Conservation (phyloP, 2,113 vertebrate species). For the Platycercus adscitus region DNA sequence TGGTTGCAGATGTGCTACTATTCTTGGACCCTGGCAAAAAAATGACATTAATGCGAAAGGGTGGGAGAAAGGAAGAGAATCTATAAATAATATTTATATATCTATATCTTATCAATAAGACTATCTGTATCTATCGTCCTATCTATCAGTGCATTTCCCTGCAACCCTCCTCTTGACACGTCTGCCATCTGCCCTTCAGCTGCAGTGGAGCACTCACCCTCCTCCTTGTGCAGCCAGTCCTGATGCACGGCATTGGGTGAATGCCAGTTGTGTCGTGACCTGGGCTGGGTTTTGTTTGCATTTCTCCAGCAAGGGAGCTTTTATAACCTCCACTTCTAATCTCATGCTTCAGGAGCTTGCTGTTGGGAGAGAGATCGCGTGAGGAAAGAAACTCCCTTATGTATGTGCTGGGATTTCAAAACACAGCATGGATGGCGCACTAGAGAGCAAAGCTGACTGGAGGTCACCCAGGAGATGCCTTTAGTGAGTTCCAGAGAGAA, state of each 20-base stretch:
- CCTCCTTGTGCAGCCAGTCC: not conserved
- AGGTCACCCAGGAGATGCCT: constrained; percentile 32
- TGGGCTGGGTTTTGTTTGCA: not conserved
- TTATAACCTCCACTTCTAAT: not conserved
- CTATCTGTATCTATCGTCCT: not conserved
- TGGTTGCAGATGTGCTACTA: not conserved
- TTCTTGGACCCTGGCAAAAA: not conserved
- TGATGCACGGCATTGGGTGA: not conserved
- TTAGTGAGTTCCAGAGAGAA: constrained; percentile 35
- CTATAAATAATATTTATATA: not conserved
- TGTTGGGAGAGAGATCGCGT: not conserved
- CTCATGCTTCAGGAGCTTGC: not conserved
- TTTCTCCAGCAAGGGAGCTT: not conserved
- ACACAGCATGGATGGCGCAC: not conserved
- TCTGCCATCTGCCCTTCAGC: not conserved
- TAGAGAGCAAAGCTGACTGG: not conserved
- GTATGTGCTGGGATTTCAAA: not conserved
- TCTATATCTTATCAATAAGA: not conserved
- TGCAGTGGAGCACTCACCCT: not conserved
- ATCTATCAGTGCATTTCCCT: not conserved
- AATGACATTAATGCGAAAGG: rapidly evolving
- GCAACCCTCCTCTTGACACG: not conserved
- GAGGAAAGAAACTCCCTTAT: not conserved
- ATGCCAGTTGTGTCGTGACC: rapidly evolving
- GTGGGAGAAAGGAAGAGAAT: not conserved